Percentiles rank a stretch among this genome's conserved stretches.
Conservation (phyloP, 2,888 invertebrate species). For the Epirrita christyi region DNA sequence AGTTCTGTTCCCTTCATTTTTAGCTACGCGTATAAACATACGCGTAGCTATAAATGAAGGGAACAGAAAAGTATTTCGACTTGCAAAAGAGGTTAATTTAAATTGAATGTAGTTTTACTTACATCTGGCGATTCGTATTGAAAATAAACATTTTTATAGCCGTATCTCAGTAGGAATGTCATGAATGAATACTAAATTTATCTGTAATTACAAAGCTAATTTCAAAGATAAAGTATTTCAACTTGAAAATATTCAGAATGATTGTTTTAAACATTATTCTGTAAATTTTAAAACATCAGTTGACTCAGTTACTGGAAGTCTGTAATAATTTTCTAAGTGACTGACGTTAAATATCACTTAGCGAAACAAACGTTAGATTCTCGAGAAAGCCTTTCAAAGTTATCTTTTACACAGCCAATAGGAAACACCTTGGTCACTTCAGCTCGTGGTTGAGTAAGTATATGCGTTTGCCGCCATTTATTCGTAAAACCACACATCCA, state of each 20-base stretch:
- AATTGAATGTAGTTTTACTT: too few relatives aligned
- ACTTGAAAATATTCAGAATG: neutral
- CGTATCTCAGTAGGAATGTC: neutral
- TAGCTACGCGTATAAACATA: too few relatives aligned
- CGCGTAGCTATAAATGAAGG: too few relatives aligned
- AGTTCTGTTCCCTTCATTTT: too few relatives aligned
- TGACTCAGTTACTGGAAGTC: constrained; percentile 9
- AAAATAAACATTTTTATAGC: too few relatives aligned
- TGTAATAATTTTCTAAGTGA: constrained; percentile 22
- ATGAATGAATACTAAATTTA: neutral
- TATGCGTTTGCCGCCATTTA: too few relatives aligned
- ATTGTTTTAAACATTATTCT: constrained; percentile 10
- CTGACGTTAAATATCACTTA: constrained; percentile 23
- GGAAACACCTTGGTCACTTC: constrained; percentile 4
- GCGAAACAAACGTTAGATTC: constrained; percentile 15
- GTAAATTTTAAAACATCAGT: constrained; percentile 14
- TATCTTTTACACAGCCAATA: constrained; percentile 5
- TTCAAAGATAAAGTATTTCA: neutral
- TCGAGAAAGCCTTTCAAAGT: constrained; percentile 18
- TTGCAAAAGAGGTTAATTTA: too few relatives aligned
- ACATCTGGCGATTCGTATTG: too few relatives aligned
- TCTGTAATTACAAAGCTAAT: neutral
- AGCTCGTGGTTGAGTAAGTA: too few relatives aligned
- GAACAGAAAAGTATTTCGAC: too few relatives aligned
- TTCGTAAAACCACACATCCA: too few relatives aligned